Evolutionary conservation across 64 coral and sea anemone genomes (phyloP), one percentile per base, ranked within the genome.

Genomic region (Catalaphyllia jardinei): DNA sequence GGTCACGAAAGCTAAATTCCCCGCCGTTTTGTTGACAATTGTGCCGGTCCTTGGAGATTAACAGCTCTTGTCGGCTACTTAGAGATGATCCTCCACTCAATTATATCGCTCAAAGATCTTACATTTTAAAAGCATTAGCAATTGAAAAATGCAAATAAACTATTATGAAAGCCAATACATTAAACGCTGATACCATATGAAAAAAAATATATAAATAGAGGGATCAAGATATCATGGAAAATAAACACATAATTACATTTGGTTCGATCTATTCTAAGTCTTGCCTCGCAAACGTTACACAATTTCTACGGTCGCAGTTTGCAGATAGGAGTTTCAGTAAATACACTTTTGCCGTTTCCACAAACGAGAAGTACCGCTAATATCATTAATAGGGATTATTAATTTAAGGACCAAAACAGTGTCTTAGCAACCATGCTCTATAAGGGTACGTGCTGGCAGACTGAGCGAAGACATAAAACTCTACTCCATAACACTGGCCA

Each of bases 301-400:
- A 25, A 22, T 25, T n/a, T 27, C 65, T 27, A 9, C 3, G 6
- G 20, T 29, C 4, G 65, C n/a, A n/a, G n/a, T 27, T 69, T 69
- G 22, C 65, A 69, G 20, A 69, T 4, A 1, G 65, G n/a, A 11
- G 10, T 69, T 69, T 69, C 22, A 69, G 5, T 1, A 11, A 69
- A 27, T 27, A 25, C 10, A 69, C 9, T 25, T 27, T 27, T 1
- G 22, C 10, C n/a, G 10, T 69, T 69, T 69, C 22, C 22, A 69
- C 25, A 27, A 46, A 5, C 9, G 24, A 57, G 39, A 19, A 62
- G 42, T 5, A 83, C 30, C 17, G 39, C 18, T 71, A 85, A 85
- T 85, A 85, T 85, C 61, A 31, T 52, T 85, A 85, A 85, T 85
- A 85, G 81, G 71, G 35, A 85, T 64, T n/a, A 28, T 20, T 71